Base-by-base conservation (phyloP, 1,140 invertebrate species). In the Thereuonema tuberculata region DNA sequence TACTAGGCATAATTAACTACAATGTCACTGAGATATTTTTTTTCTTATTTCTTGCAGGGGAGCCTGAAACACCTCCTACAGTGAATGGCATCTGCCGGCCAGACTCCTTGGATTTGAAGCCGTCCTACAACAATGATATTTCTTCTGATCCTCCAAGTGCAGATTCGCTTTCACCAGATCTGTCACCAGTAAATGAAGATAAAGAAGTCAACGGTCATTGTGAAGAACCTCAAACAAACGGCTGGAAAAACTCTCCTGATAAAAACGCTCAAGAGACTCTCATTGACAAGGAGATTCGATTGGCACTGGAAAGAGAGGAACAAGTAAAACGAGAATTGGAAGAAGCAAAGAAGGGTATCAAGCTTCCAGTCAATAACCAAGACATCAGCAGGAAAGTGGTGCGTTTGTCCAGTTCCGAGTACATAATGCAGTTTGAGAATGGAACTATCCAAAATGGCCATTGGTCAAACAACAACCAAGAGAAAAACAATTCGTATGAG, bases 211-310 rank as follows among this genome's bases (percentile, higher is more conserved):
- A n/a, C n/a, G n/a, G n/a, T n/a, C n/a, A n/a, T n/a, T n/a, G n/a
- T n/a, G n/a, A n/a, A n/a, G n/a, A n/a, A n/a, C 31, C 31, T 9
- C 31, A 37, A 17, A 17, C 31, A 9, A 5, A 9, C 17, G 31
- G 31, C 31, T 9, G 31, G 31, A 37, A 37, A 17, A 9, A 17
- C 31, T 9, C 31, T n/a, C n/a, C n/a, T n/a, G 31, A 17, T 37
- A 37, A 37, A 5, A 5, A 37, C 31, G 31, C 17, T 37, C 31
- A 74, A 61, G 79, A 81, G 67, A 78, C 79, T 21, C 77, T 78
- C 9, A 79, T 81, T 60, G 78, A 81, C 65, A 67, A 76, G 27
- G 79, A 80, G 65, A 80, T 80, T 31, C 70, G 79, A 56, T 60
- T 80, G 23, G 71, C 74, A 1, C 66, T 70, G 53, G 78, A 80